Evolutionary conservation across 2,113 vertebrate genomes (phyloP).

Genomic region (Petrocephalus zakoni): DNA sequence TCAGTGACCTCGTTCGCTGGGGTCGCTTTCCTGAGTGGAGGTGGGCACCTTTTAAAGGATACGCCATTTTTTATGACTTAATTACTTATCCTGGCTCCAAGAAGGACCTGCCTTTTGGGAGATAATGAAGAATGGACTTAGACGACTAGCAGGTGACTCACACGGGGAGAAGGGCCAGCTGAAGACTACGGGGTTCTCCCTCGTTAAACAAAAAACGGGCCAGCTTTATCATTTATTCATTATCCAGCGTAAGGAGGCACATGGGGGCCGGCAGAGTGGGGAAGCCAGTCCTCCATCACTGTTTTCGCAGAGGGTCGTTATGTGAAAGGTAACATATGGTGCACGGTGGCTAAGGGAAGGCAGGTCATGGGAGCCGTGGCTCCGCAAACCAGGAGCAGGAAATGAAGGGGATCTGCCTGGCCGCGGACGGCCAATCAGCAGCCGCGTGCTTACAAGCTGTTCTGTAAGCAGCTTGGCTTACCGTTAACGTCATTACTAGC

Average conservation of each 20-base stretch:
- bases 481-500: not conserved
- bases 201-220: slow-evolving; percentile 25
- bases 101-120: slow-evolving; percentile 28
- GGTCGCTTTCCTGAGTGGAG: slow-evolving; percentile 14
- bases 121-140: slow-evolving; percentile 11
- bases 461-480: not conserved
- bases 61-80: slow-evolving; percentile 31
- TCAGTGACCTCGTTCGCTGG: slow-evolving; percentile 34
- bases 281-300: not conserved
- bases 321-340: not conserved
- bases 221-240: slow-evolving; percentile 28
- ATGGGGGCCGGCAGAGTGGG: not conserved
- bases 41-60: slow-evolving; percentile 18
- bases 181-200: slow-evolving; percentile 15
- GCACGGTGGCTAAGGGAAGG: not conserved
- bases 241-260: not conserved
- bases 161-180: slow-evolving; percentile 32
- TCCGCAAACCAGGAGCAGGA: not conserved
- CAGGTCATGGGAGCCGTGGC: not conserved
- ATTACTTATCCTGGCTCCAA: slow-evolving; percentile 39
- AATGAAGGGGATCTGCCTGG: not conserved
- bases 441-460: not conserved
- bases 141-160: slow-evolving; percentile 36
- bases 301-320: not conserved
- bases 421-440: not conserved